Conservation (phyloP, 2,113 vertebrate species). For the Larimichthys crocea region DNA sequence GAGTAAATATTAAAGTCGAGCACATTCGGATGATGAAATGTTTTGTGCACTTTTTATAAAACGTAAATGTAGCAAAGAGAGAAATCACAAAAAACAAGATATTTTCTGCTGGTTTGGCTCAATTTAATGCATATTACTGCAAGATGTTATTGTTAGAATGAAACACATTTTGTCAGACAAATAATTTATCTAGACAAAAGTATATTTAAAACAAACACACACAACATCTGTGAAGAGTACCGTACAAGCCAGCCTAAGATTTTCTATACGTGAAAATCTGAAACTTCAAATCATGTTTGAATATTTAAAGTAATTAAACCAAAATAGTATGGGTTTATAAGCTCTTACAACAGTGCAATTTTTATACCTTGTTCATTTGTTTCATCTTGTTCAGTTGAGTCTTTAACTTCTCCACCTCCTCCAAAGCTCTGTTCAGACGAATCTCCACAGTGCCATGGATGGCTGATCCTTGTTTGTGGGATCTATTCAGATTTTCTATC, state of each 20-base stretch:
- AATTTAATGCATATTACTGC: neutral
- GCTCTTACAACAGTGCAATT: neutral
- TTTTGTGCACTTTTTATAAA: neutral
- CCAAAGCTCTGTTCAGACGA: slow-evolving; percentile 92
- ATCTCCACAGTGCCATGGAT: slow-evolving; percentile 87
- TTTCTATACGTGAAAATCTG: neutral
- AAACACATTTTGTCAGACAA: neutral
- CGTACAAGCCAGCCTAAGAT: neutral
- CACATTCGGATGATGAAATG: neutral
- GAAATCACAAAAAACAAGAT: neutral
- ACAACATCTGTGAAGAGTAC: neutral
- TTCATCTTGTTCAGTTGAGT: slow-evolving; percentile 88
- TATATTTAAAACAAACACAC: neutral
- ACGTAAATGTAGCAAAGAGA: neutral
- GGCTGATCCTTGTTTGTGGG: slow-evolving; percentile 87
- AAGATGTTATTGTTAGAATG: neutral
- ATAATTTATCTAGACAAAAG: neutral
- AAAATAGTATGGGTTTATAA: neutral
- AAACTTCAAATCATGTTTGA: neutral
- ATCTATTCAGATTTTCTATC: slow-evolving; percentile 85
- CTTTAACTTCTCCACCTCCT: slow-evolving; percentile 91
- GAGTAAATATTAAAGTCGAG: neutral
- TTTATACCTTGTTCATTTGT: slow-evolving; percentile 89
- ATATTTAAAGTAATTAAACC: neutral
- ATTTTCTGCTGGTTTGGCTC: neutral